Percentiles rank a stretch among this genome's conserved stretches.
phyloP scores from a whole-genome alignment of 2,797 vertebrate genomes.

The Hyperoplus lanceolatus region DNA sequence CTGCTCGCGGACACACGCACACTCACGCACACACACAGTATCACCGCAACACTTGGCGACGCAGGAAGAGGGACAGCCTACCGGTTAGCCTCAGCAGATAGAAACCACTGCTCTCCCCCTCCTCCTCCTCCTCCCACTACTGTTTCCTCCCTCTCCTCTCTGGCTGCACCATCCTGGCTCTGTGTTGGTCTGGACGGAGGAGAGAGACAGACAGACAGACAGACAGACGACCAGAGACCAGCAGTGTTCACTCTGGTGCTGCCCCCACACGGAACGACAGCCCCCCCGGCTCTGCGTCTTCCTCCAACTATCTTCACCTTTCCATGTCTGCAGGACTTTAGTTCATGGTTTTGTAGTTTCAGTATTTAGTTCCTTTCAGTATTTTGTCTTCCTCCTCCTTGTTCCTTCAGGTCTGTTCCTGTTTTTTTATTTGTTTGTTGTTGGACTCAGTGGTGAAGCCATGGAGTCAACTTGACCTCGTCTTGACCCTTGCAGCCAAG shows the following conservation, averaged over 20 bases:
- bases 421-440: background rate
- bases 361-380: constrained; percentile 71
- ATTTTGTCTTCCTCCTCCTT: constrained; percentile 62
- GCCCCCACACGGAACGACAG: constrained; percentile 60
- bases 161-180: constrained; percentile 56
- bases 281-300: constrained; percentile 86
- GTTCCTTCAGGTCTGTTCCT: constrained; percentile 52
- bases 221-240: constrained; percentile 83
- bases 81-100: constrained; percentile 97
- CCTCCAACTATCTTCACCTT: constrained; percentile 65
- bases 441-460: constrained; percentile 36
- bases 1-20: constrained; percentile 81
- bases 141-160: constrained; percentile 39
- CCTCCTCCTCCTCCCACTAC: background rate
- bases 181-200: constrained; percentile 48
- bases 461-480: constrained; percentile 60
- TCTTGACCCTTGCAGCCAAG: constrained; percentile 74
- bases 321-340: constrained; percentile 62
- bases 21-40: constrained; percentile 90
- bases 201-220: constrained; percentile 57
- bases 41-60: constrained; percentile 93
- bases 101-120: constrained; percentile 53
- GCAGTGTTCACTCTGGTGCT: constrained; percentile 79
- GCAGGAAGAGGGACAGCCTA: constrained; percentile 94
- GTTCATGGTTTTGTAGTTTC: constrained; percentile 37